Base-by-base conservation (phyloP, 2,888 invertebrate species). In the Dryocosmus kuriphilus region DNA sequence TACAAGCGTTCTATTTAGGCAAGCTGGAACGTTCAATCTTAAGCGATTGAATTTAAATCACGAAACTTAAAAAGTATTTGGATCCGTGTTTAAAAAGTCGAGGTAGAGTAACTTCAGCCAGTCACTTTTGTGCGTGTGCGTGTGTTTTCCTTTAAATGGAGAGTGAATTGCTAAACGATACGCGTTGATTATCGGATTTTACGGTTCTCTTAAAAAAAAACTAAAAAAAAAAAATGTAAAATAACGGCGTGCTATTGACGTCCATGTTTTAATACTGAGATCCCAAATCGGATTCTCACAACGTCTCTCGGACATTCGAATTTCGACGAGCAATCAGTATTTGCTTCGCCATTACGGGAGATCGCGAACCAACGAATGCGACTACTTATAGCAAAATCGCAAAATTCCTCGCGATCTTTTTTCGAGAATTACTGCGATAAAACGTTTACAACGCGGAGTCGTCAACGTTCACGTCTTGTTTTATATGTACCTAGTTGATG, bases 401-500 rank as follows among this genome's bases (percentile, higher is more conserved):
- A 71, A 51, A 46, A 71, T 65, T 24, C 65, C 41, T 65, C 38
- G 41, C 51, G 51, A 55, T 71, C 71, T 71, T 71, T 67, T 71
- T 71, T 51, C 80, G 84, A 80, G 46, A 38, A 62, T 60, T 73
- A 62, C 51, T 75, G 79, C 79, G 83, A 83, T 61, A 60, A 57
- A 60, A 57, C n/a, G 57, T 57, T 57, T 55, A 32, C n/a, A 22
- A 35, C 55, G 19, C 51, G 24, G 32, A 74, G 32, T 74, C 71
- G 62, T 71, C 35, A 63, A 63, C 51, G 22, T 71, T 81, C 78
- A 81, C 82, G 84, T 85, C 82, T 87, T 86, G 85, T 88, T 88
- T 89, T 88, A 83, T 86, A 88, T 88, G 88, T 90, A 87, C 75
- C 77, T 71, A 81, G 88, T 89, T 86, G 86, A 88, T 90, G 90